Base-by-base conservation (phyloP, 2,888 invertebrate species). In the Drosophila tanythrix region DNA sequence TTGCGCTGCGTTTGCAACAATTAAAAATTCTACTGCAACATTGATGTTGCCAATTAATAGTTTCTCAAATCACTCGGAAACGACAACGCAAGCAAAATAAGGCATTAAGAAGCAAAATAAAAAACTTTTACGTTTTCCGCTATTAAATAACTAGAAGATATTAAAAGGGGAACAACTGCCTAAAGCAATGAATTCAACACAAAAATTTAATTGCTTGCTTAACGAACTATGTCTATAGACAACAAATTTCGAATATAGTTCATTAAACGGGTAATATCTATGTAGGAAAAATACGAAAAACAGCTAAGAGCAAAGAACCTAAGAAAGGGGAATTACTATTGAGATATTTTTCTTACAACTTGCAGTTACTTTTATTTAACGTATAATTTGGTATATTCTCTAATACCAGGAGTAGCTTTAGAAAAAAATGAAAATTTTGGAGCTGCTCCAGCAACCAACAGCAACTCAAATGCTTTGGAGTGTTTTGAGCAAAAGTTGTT, bases 11-110 rank as follows among this genome's bases (percentile, higher is more conserved):
- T 75, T 80, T 67, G 76, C 78, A 77, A 57, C 83, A 87, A 85
- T 84, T 76, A 76, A 69, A 80, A 84, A 75, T 73, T 64, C 50
- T 43, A 25, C 46, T 52, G 58, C 66, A 57, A 60, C 79, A 81
- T 60, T 70, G 75, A 70, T 70, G 81, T 63, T 79, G 76, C 81
- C 83, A 88, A 88, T 88, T 87, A 88, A 88, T 88, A 85, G 74
- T 85, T 83, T 76, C 74, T 64, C 58, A 60, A 84, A 70, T 79
- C 72, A 75, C 74, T 76, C 65, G 63, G 51, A 67, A 73, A 51
- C 64, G 64, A 65, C 57, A 71, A 71, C 66, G 66, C 65, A 55
- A 55, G 40, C 46, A 29, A 51, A 68, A 52, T 35, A 52, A 57
- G 64, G 31, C 64, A 63, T 60, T 59, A 43, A 38, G 13, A 68